Conservation (phyloP, 2,113 vertebrate genomes). For the Neodon shergylaensis region DNA sequence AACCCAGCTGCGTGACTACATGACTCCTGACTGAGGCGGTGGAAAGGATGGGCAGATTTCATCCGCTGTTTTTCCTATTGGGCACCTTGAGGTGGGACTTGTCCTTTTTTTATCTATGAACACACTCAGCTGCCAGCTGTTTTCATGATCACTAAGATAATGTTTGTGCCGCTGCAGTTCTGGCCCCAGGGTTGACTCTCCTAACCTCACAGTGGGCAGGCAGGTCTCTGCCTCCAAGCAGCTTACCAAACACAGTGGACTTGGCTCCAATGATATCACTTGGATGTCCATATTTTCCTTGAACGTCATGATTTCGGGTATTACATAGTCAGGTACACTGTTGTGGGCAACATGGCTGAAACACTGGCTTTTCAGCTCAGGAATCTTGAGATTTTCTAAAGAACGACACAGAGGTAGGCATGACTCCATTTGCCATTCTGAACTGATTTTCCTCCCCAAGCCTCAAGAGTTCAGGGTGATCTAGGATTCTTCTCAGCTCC, state of each 20-base stretch:
- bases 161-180: neutral
- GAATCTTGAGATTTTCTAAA: neutral
- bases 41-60: neutral
- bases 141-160: neutral
- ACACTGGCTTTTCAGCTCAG: neutral
- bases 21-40: neutral
- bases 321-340: neutral
- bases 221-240: neutral
- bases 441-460: neutral
- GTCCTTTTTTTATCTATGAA: constrained; percentile 27
- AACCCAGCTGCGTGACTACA: neutral
- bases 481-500: neutral
- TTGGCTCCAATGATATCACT: neutral
- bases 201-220: neutral
- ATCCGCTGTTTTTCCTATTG: neutral
- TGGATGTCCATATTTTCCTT: neutral
- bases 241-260: neutral
- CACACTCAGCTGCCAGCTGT: neutral
- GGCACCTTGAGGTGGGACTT: neutral
- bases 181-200: neutral
- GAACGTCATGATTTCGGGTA: neutral
- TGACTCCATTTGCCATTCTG: neutral
- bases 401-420: neutral
- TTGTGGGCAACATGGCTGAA: neutral
- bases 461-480: neutral